phyloP scores from a whole-genome alignment of 2,113 vertebrate species.

The Ceuthmochares aereus region DNA sequence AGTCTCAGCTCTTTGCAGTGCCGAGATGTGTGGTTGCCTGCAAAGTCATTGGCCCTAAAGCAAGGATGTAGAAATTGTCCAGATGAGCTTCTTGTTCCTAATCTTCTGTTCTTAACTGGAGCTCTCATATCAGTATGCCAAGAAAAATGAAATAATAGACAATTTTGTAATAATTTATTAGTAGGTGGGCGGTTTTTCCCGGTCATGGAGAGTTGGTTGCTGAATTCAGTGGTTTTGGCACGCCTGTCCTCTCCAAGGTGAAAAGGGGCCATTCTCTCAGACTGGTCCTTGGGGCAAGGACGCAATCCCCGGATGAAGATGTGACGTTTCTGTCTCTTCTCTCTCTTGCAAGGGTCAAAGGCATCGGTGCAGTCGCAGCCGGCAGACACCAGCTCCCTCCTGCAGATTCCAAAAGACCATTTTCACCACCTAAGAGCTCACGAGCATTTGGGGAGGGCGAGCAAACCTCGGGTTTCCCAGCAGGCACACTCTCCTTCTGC shows the following conservation, averaged over 20 bases:
- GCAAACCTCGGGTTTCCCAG: constrained; percentile 81
- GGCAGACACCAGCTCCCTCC: constrained; percentile 78
- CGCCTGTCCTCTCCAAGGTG: not conserved
- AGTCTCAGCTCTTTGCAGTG: not conserved
- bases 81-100: not conserved
- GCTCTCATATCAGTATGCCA: not conserved
- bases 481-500: constrained; percentile 82
- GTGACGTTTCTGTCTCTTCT: not conserved
- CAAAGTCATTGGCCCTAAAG: not conserved
- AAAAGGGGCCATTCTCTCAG: not conserved
- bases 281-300: not conserved
- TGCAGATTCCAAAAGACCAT: constrained; percentile 83
- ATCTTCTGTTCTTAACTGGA: constrained; percentile 3
- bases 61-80: not conserved
- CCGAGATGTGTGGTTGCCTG: not conserved
- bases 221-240: not conserved
- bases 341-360: constrained; percentile 81
- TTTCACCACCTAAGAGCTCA: constrained; percentile 84
- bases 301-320: not conserved
- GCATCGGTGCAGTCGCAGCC: constrained; percentile 86
- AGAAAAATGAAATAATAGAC: constrained; percentile 52
- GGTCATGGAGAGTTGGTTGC: not conserved
- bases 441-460: constrained; percentile 75
- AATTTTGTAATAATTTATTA: constrained; percentile 8
- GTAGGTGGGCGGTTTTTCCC: not conserved